phyloP scores from a whole-genome alignment of 2,113 vertebrate species.

The Apteryx mantelli region DNA sequence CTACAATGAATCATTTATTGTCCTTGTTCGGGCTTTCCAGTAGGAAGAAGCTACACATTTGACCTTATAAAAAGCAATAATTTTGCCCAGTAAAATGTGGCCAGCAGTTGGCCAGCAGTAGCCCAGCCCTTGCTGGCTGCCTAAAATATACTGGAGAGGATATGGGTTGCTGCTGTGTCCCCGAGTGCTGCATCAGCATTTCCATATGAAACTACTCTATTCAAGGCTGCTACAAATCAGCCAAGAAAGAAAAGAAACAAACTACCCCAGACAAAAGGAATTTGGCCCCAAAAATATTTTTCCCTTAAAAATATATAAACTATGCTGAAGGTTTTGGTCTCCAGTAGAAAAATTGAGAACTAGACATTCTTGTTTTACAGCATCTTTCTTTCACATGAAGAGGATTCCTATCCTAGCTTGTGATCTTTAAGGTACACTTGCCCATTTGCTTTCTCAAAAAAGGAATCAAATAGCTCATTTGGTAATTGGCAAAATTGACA shows the following conservation, averaged over 20 bases:
- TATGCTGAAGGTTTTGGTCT: not conserved
- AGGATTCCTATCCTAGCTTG: not conserved
- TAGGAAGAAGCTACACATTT: conserved; percentile 65
- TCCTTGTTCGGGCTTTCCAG: conserved; percentile 45
- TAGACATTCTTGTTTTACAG: not conserved
- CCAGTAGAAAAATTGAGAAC: not conserved
- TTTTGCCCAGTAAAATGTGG: conserved; percentile 21
- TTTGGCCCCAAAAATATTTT: not conserved
- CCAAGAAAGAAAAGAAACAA: not conserved
- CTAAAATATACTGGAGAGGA: not conserved
- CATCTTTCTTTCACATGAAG: not conserved
- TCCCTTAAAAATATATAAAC: not conserved
- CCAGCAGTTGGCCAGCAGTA: conserved; percentile 11
- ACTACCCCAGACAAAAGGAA: not conserved
- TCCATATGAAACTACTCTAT: not conserved
- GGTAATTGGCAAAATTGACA: not conserved
- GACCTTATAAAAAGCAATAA: conserved; percentile 49
- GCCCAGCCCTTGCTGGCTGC: conserved; percentile 26
- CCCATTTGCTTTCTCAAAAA: not conserved
- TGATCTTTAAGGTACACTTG: not conserved
- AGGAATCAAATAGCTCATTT: not conserved
- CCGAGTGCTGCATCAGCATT: not conserved
- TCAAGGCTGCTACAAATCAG: not conserved
- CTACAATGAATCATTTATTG: conserved; percentile 50
- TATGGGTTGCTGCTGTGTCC: rapidly evolving